phyloP scores from a whole-genome alignment of 2,888 invertebrate genomes.

The Drosophila rellima region DNA sequence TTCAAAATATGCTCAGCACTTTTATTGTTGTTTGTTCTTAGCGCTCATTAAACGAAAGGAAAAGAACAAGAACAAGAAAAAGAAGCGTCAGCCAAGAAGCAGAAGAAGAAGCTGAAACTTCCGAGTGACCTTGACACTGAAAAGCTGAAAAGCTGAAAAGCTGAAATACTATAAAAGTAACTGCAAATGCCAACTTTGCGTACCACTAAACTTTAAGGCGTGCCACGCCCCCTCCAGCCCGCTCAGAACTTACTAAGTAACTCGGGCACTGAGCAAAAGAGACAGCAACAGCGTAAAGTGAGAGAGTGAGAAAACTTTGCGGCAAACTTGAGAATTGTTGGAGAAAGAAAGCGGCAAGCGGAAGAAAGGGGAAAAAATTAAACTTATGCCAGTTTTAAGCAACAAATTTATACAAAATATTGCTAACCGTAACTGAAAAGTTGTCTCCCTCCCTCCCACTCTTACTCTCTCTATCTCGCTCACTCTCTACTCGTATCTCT shows the following conservation, averaged over 20 bases:
- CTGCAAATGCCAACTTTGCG: constrained; percentile 73
- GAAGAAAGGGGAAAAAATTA: constrained; percentile 46
- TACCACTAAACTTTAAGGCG: constrained; percentile 76
- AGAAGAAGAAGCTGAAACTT: constrained; percentile 55
- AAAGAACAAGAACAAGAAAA: constrained; percentile 14
- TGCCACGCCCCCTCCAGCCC: neutral
- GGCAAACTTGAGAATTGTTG: constrained; percentile 53
- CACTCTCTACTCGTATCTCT: neutral
- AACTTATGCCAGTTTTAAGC: constrained; percentile 75
- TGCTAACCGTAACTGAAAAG: constrained; percentile 46
- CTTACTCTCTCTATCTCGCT: neutral
- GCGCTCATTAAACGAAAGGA: constrained; percentile 65
- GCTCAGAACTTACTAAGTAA: constrained; percentile 44
- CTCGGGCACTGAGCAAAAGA: constrained; percentile 25
- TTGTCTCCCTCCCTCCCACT: constrained; percentile 16
- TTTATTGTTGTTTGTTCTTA: constrained; percentile 56
- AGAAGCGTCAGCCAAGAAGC: constrained; percentile 6
- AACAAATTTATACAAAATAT: constrained; percentile 73
- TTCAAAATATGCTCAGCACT: constrained; percentile 48
- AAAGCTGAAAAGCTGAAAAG: constrained; percentile 59
- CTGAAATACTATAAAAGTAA: constrained; percentile 63
- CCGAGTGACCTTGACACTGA: constrained; percentile 74
- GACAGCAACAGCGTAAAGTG: constrained; percentile 13
- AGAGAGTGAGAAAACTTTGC: constrained; percentile 63
- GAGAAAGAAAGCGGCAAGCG: neutral